Percentiles rank a stretch among this genome's conserved stretches.
Conservation (phyloP, 1,140 invertebrate genomes). For the Drosophila asahinai region DNA sequence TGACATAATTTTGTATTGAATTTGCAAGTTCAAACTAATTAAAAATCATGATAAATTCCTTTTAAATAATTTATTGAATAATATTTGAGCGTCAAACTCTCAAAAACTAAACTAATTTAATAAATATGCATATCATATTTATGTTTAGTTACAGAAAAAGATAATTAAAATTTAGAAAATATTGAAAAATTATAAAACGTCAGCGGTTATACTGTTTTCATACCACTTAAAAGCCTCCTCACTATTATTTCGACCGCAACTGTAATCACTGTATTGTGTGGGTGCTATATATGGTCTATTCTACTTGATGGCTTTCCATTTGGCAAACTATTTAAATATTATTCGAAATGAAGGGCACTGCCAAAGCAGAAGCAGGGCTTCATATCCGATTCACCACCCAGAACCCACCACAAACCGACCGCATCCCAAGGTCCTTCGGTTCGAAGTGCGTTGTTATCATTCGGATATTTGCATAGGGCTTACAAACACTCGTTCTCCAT, state of each 20-base stretch:
- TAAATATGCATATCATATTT: too few species aligned
- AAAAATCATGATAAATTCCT: too few species aligned
- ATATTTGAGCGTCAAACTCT: too few species aligned
- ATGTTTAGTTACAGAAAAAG: too few species aligned
- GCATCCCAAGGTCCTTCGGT: conserved; percentile 55
- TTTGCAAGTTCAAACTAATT: too few species aligned
- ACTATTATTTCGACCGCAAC: background rate
- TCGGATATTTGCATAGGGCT: conserved; percentile 67
- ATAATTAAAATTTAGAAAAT: too few species aligned
- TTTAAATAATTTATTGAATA: too few species aligned
- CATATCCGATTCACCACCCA: conserved; percentile 40
- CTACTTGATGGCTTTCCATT: conserved; percentile 66
- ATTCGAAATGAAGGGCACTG: conserved; percentile 60
- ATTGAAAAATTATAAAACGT: too few species aligned
- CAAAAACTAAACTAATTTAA: too few species aligned
- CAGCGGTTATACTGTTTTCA: too few species aligned
- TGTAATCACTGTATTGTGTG: conserved; percentile 7
- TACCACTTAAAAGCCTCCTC: background rate
- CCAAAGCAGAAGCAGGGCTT: conserved; percentile 30
- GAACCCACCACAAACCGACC: conserved; percentile 25
- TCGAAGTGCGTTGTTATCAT: conserved; percentile 77
- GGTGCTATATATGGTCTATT: background rate
- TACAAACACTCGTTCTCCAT: conserved; percentile 20
- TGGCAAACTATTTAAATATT: conserved; percentile 74
- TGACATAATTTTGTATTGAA: too few species aligned